phyloP scores from a whole-genome alignment of 2,888 invertebrate genomes.

The Neuroscelio doddi region DNA sequence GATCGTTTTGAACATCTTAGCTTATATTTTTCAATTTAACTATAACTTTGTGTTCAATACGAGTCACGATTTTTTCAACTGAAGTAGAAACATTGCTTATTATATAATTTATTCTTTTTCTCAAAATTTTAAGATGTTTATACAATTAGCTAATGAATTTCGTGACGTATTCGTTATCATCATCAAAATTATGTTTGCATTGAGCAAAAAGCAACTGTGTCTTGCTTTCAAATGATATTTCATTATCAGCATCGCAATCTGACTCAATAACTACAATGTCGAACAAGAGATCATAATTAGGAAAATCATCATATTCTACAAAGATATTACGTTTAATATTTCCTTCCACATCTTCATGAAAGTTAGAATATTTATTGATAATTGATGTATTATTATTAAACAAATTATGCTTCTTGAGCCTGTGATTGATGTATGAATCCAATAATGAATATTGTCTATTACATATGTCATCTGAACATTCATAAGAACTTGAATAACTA shows the following conservation, averaged over 20 bases:
- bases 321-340: no score
- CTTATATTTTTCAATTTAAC: conserved; percentile 4
- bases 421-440: conserved; percentile 18
- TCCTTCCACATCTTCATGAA: no score
- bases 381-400: neutral
- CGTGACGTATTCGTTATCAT: conserved; percentile 6
- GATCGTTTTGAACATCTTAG: conserved; percentile 3
- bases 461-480: conserved; percentile 9
- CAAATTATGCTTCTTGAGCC: conserved; percentile 9
- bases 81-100: conserved; percentile 8
- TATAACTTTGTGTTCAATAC: conserved; percentile 7
- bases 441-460: conserved; percentile 6
- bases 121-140: conserved; percentile 9
- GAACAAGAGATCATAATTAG: no score
- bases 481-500: neutral
- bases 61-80: conserved; percentile 2
- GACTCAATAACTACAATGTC: neutral
- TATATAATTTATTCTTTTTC: conserved; percentile 9
- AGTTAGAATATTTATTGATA: no score
- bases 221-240: neutral
- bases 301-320: no score
- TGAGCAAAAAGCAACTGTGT: neutral
- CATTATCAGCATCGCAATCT: neutral
- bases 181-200: neutral
- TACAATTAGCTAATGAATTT: conserved; percentile 8